Conservation (phyloP, 1,140 invertebrate genomes). For the Halesus radiatus region DNA sequence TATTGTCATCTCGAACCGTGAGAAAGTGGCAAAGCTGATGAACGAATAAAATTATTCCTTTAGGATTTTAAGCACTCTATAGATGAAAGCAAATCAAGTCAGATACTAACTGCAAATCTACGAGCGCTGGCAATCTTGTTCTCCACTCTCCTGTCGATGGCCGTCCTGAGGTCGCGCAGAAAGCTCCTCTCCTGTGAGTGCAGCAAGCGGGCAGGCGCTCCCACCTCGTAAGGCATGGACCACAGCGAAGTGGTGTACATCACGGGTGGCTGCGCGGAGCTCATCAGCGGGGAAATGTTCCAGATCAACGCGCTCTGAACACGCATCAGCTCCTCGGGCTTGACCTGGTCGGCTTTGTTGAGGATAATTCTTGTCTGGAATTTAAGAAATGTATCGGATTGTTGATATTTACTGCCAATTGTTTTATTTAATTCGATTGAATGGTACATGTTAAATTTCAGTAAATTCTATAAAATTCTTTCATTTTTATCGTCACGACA, state of each 20-base stretch:
- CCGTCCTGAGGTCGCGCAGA: constrained; percentile 85
- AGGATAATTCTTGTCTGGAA: constrained; percentile 88
- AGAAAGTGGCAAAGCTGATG: too few relatives aligned
- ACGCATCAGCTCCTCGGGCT: constrained; percentile 91
- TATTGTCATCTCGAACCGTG: too few relatives aligned
- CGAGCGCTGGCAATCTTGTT: constrained; percentile 94
- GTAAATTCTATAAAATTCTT: too few relatives aligned
- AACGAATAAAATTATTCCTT: too few relatives aligned
- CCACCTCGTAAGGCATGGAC: constrained; percentile 86
- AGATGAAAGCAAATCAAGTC: too few relatives aligned
- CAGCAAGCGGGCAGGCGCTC: constrained; percentile 82
- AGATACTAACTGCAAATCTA: constrained; percentile 85
- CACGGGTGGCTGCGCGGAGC: constrained; percentile 92
- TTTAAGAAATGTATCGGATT: neutral
- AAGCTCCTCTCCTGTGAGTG: constrained; percentile 91
- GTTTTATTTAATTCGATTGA: too few relatives aligned
- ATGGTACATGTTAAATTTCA: too few relatives aligned
- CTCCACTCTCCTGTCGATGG: constrained; percentile 90
- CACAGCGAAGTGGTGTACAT: constrained; percentile 94
- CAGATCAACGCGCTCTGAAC: constrained; percentile 95
- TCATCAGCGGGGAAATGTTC: constrained; percentile 96
- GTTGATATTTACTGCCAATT: too few relatives aligned
- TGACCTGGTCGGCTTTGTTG: constrained; percentile 95
- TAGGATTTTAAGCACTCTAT: too few relatives aligned
- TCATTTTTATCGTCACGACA: too few relatives aligned